Evolutionary conservation across 2,113 vertebrate genomes (phyloP).

Genomic region (Sinocyclocheilus rhinocerous): DNA sequence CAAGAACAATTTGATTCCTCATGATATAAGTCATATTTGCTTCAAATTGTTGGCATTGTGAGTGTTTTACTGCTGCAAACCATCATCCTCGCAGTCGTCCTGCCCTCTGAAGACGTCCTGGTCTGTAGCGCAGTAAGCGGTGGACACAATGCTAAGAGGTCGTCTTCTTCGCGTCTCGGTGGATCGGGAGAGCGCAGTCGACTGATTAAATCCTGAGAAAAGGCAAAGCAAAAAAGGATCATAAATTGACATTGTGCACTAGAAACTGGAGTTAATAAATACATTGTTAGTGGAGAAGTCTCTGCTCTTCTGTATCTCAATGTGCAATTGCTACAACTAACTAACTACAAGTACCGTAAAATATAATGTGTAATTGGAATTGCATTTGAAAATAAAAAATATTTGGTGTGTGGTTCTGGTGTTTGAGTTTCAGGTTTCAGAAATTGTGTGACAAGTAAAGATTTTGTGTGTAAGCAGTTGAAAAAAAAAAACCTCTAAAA

Average conservation of each 20-base stretch:
- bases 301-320: background rate
- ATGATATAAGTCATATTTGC: background rate
- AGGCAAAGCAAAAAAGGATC: background rate
- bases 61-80: conserved; percentile 22
- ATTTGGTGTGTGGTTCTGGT: too few relatives aligned
- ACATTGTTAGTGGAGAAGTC: background rate
- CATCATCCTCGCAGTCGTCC: background rate
- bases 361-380: background rate
- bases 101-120: background rate
- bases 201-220: background rate
- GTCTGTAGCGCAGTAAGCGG: background rate
- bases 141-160: background rate
- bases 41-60: background rate
- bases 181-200: background rate
- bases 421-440: too few relatives aligned
- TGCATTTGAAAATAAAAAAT: background rate
- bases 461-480: too few relatives aligned
- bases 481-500: background rate
- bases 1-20: background rate
- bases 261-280: background rate
- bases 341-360: background rate
- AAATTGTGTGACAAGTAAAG: too few relatives aligned
- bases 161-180: background rate
- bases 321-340: background rate
- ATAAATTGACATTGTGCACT: background rate